Conservation (phyloP, 1,140 invertebrate species). For the Dolichoris vasculosae region DNA sequence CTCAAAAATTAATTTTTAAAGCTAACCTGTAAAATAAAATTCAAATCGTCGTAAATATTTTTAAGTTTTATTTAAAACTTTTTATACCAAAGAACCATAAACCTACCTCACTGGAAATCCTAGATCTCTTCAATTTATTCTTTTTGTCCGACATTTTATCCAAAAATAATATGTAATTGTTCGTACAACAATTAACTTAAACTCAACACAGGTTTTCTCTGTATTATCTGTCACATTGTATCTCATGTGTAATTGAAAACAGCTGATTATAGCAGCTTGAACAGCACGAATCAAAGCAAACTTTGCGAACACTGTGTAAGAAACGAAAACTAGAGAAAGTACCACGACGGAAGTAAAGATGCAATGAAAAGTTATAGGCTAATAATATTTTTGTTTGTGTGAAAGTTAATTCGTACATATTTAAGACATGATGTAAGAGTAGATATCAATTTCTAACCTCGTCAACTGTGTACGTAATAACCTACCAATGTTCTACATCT, state of each 20-base stretch:
- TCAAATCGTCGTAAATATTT: not conserved
- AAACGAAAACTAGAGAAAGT: constrained; percentile 22
- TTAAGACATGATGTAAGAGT: not conserved
- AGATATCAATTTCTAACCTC: constrained; percentile 32
- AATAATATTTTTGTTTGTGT: constrained; percentile 31
- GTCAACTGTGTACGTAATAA: not conserved
- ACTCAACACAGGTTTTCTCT: not conserved
- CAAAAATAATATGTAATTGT: not conserved
- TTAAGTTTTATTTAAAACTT: not conserved
- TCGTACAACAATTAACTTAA: not conserved
- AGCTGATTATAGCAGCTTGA: constrained; percentile 17
- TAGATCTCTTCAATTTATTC: constrained; percentile 38
- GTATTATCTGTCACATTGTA: not conserved
- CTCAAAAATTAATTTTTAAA: not conserved
- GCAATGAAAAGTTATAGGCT: constrained; percentile 1
- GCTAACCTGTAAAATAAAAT: constrained; percentile 4
- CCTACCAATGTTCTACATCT: not conserved
- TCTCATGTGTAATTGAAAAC: not conserved
- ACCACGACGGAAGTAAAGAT: not conserved
- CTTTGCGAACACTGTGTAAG: not conserved
- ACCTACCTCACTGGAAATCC: constrained; percentile 42
- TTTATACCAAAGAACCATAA: not conserved
- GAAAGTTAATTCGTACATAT: not conserved
- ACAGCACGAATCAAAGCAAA: not conserved
- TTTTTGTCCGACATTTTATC: constrained; percentile 30